Evolutionary conservation across 1,140 invertebrate genomes (phyloP).

Genomic region (Hypsibius dujardini): DNA sequence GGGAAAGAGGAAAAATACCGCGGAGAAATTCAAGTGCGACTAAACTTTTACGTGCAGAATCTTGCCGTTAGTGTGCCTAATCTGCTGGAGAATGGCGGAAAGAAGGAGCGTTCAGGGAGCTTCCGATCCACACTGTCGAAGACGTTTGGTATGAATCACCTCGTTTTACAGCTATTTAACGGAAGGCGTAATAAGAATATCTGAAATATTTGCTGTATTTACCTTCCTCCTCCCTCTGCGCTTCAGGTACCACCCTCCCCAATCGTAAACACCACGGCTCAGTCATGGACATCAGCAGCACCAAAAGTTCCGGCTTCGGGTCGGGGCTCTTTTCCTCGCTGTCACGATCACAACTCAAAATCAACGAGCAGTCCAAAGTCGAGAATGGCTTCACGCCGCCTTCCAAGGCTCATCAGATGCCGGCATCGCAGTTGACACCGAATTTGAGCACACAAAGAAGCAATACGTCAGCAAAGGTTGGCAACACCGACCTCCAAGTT

Average conservation of each 20-base stretch:
- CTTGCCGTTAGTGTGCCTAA: conserved; percentile 12
- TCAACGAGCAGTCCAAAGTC: background rate
- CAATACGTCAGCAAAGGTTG: background rate
- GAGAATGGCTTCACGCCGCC: background rate
- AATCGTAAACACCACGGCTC: conserved; percentile 11
- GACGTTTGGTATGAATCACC: background rate
- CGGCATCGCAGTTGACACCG: background rate
- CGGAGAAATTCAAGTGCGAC: conserved; percentile 13
- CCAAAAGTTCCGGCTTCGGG: background rate
- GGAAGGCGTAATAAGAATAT: no score
- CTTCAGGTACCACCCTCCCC: conserved; percentile 5
- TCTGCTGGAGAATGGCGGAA: background rate
- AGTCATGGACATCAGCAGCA: background rate
- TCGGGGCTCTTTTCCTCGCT: conserved; percentile 3
- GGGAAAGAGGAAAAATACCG: conserved; percentile 14
- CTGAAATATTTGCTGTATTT: no score
- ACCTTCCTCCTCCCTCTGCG: no score
- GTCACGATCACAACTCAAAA: background rate
- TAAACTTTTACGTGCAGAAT: conserved; percentile 12
- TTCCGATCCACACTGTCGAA: conserved; percentile 10
- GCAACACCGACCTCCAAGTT: background rate
- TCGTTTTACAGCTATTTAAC: no score
- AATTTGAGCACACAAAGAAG: background rate
- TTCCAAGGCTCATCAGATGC: no score
- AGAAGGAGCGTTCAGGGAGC: conserved; percentile 7